A percentile compares a stretch with the other conserved stretches of the same genome.
These are phyloP conservation scores for Anoplophora glabripennis DNA, from an alignment of 1,140 invertebrate genomes.

Conservation along the genomic window DNA sequence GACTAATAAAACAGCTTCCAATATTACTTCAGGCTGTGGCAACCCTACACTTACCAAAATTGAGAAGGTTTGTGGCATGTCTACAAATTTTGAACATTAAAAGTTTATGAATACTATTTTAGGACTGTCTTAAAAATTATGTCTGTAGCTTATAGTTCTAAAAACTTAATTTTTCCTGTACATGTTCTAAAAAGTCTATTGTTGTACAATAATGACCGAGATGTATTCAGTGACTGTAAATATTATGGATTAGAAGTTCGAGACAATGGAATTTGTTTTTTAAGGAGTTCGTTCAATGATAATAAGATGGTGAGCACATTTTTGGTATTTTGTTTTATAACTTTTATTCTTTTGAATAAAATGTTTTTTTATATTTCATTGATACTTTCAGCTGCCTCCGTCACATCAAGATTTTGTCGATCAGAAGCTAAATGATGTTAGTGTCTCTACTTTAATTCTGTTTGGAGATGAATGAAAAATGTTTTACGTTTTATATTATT, in stretches of 20 bases:
- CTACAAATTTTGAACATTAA: conserved; percentile 3
- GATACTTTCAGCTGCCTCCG: conserved; percentile 12
- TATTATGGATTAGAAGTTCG: conserved; percentile 27
- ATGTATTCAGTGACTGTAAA: conserved; percentile 29
- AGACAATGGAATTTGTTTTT: conserved; percentile 23
- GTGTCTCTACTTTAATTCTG: conserved; percentile 1
- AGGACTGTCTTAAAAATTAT: conserved; percentile 55
- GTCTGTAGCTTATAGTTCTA: conserved; percentile 56
- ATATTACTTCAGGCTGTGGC: conserved; percentile 51
- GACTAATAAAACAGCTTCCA: conserved; percentile 49
- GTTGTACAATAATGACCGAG: conserved; percentile 35
- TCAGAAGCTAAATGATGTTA: conserved; percentile 2
- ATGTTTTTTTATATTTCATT: neutral
- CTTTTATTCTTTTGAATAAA: conserved; percentile 42
- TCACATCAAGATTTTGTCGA: conserved; percentile 14
- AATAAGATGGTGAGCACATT: conserved; percentile 13
- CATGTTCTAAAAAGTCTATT: conserved; percentile 43
- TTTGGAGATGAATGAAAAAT: neutral
- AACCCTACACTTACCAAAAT: conserved; percentile 49
- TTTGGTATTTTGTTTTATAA: conserved; percentile 18
- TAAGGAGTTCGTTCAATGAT: conserved; percentile 22
- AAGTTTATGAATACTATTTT: conserved; percentile 32
- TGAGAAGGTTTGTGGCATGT: conserved; percentile 51
- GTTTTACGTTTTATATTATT: conserved; percentile 41
- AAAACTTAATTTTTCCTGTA: conserved; percentile 51